Base-by-base conservation (phyloP, 2,113 vertebrate genomes). In the Dromas ardeola region DNA sequence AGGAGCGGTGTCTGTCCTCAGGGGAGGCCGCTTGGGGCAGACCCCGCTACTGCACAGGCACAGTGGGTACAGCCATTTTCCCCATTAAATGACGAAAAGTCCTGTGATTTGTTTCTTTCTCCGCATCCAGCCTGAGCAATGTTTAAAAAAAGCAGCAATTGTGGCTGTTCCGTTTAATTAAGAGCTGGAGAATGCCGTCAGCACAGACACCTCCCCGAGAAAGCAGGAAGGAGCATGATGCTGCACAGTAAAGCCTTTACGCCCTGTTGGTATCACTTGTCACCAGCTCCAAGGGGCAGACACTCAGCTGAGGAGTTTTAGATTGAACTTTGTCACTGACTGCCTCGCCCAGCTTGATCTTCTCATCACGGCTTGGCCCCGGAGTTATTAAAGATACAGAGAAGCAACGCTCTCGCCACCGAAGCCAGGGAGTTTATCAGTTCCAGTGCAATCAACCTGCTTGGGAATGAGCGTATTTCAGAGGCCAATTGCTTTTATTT, bases 201-300 rank as follows among this genome's bases (percentile, higher is more conserved):
- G 23, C 40, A 8, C 3, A 29, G 27, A 3, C 17, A 3, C 9
- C 6, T 45, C 12, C 17, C 16, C 1, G 1, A 15, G 55, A 56
- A 53, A 52, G 34, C 45, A 26, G n/a, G 36, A 14, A 27, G 29
- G 29, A 22, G 9, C 43, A 17, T 5, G 47, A 56, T 0, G 0
- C 26, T 14, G 42, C 30, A 2, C 26, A 2, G 3, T 2, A 8
- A 56, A 83, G 11, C 32, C 55, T 53, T 62, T 9, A 15, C 19
- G 6, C 5, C 73, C 53, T 8, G 4, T 23, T 73, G 5, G 0
- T 19, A 7, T 27, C 27, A 1, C 26, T 42, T 26, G 40, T 59
- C 36, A 6, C 10, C 47, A 15, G 47, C 72, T 72, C 92, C 65
- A 15, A 36, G 23, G 70, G 40, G 45, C 70, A 6, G 3, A 14